Evolutionary conservation across 2,113 vertebrate genomes (phyloP).

Genomic region (Gymnarchus niloticus): DNA sequence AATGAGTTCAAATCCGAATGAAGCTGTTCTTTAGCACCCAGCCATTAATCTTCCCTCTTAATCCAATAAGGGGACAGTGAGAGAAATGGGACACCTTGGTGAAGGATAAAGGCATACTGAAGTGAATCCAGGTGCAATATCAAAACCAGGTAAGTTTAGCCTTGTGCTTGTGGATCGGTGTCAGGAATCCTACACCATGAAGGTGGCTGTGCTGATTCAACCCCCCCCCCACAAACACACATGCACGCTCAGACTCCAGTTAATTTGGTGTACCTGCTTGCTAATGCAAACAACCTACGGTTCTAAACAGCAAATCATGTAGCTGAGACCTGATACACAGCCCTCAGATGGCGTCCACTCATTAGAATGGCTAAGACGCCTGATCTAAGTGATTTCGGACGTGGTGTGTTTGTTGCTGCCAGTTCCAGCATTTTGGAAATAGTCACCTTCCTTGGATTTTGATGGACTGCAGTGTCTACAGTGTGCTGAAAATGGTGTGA

Average conservation of each 20-base stretch:
- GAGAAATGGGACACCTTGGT: slow-evolving; percentile 2
- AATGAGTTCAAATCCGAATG: slow-evolving; percentile 16
- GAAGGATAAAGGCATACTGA: not conserved
- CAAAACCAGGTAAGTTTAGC: not conserved
- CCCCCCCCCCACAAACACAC: not conserved
- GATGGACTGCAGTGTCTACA: not conserved
- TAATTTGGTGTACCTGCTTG: not conserved
- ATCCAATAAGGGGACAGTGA: slow-evolving; percentile 1
- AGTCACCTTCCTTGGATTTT: not conserved
- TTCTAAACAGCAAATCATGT: not conserved
- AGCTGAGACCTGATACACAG: not conserved
- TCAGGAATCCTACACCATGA: not conserved
- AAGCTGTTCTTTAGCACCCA: slow-evolving; percentile 15
- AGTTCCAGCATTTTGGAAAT: not conserved
- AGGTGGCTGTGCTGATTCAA: not conserved
- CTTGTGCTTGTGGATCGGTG: not conserved
- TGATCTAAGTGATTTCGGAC: not conserved
- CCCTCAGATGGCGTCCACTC: not conserved
- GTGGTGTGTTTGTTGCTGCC: not conserved
- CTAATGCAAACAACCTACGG: not conserved
- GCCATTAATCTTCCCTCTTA: slow-evolving; percentile 3
- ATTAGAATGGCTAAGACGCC: not conserved
- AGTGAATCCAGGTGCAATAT: not conserved
- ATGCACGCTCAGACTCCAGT: not conserved
- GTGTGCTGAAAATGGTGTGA: not conserved